phyloP scores from a whole-genome alignment of 2,888 invertebrate genomes.

The Byasa hedistus region DNA sequence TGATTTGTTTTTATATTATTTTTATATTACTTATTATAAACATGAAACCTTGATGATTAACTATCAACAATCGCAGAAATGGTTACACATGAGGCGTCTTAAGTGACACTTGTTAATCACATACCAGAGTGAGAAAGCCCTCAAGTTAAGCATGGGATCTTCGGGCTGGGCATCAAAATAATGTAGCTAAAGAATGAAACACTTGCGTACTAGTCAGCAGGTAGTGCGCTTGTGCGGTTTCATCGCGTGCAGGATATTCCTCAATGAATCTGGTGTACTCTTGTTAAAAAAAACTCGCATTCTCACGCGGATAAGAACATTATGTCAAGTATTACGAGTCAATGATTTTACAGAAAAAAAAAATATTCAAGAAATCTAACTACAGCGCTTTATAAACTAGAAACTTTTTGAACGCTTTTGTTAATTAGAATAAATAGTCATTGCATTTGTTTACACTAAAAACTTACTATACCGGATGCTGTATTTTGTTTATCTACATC shows the following conservation, averaged over 20 bases:
- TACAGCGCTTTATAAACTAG: too few relatives aligned
- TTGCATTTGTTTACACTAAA: too few relatives aligned
- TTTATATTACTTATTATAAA: neutral
- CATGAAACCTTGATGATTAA: too few relatives aligned
- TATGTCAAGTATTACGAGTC: slow-evolving; percentile 51
- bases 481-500: too few relatives aligned
- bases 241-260: slow-evolving; percentile 74
- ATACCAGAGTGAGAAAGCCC: slow-evolving; percentile 46
- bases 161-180: slow-evolving; percentile 41
- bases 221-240: slow-evolving; percentile 72
- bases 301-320: slow-evolving; percentile 58
- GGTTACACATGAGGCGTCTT: too few relatives aligned
- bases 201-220: slow-evolving; percentile 45
- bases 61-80: too few relatives aligned
- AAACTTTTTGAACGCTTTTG: too few relatives aligned
- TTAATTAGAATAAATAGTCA: too few relatives aligned
- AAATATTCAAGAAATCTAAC: too few relatives aligned
- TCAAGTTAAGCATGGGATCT: slow-evolving; percentile 44
- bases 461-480: too few relatives aligned
- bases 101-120: too few relatives aligned
- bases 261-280: slow-evolving; percentile 66
- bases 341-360: neutral
- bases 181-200: slow-evolving; percentile 40
- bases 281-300: slow-evolving; percentile 58
- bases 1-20: neutral